These are phyloP conservation scores for Acanthisitta chloris DNA, from an alignment of 2,113 vertebrate genomes.

Conservation along the genomic window DNA sequence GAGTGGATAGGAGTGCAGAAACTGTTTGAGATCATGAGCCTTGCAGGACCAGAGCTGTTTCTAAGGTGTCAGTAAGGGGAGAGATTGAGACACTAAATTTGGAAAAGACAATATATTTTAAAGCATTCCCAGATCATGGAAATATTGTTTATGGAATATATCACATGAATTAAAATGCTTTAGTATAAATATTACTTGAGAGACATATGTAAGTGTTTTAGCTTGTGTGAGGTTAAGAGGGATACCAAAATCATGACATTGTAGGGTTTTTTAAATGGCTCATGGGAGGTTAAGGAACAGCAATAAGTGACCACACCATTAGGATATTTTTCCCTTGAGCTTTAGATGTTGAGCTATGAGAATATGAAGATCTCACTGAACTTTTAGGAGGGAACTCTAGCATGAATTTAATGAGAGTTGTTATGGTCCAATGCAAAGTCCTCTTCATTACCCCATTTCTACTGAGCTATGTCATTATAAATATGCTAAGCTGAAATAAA, in stretches of 20 bases:
- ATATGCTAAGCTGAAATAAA: constrained; percentile 18
- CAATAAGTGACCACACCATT: background rate
- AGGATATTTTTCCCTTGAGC: background rate
- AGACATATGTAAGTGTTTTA: background rate
- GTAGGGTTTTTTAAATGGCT: background rate
- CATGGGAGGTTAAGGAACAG: background rate
- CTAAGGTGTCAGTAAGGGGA: background rate
- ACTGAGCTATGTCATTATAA: background rate
- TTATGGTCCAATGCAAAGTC: background rate
- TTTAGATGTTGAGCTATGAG: background rate
- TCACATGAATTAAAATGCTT: background rate
- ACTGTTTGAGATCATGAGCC: background rate
- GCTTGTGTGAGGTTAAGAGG: background rate
- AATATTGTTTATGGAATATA: background rate
- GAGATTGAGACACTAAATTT: background rate
- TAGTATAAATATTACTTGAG: accelerated
- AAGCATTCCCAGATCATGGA: background rate
- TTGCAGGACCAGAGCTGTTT: background rate
- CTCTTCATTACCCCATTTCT: background rate
- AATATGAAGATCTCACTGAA: background rate
- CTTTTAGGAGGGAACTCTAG: background rate
- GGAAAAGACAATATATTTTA: background rate
- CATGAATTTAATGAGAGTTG: background rate
- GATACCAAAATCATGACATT: background rate
- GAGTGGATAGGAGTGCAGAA: background rate